Base-by-base conservation (phyloP, 2,113 vertebrate genomes). In the Silurus meridionalis region DNA sequence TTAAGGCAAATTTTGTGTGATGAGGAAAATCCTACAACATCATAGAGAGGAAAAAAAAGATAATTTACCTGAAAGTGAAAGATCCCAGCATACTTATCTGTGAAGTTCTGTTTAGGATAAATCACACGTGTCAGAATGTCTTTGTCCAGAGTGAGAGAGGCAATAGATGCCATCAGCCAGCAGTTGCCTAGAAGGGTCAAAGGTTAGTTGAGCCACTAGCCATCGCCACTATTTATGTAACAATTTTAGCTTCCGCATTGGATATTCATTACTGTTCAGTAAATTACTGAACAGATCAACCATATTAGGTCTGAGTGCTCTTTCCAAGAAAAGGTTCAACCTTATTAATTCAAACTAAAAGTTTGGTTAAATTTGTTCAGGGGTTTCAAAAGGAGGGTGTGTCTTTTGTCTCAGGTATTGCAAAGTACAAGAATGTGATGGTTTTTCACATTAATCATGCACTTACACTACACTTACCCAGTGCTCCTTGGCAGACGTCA, bases 101-200 rank as follows among this genome's bases (percentile, higher is more conserved):
- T 92, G 90, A 97, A 97, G 87, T 94, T 96, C 67, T 89, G 88
- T 5, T 72, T 66, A 88, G 84, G 58, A 37, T 28, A 96, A 48
- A 98, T 93, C 14, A 98, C 96, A 48, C 95, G 95, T 14, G 91
- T 88, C 91, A 98, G 83, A 0, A 95, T 91, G 67, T 94, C 94
- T 88, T 96, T 92, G 88, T 96, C 95, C 46, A 98, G 93, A 0
- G 97, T 98, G 69, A 98, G 93, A 85, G 97, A 97, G 50, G 97
- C 97, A 6, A 98, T 96, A 57, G 97, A 97, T 3, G 97, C 96
- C 85, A 98, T 90, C 0, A 99, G 93, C 97, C 97, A 98, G 90
- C 97, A 98, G 92, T 98, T 97, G 77, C 97, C 97, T 98, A 92
- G 7, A 74, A 57, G 17, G 17, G 72, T 74, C 21, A 86, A 48